Conservation (phyloP, 1,140 invertebrate genomes). For the Harpegnathos saltator region DNA sequence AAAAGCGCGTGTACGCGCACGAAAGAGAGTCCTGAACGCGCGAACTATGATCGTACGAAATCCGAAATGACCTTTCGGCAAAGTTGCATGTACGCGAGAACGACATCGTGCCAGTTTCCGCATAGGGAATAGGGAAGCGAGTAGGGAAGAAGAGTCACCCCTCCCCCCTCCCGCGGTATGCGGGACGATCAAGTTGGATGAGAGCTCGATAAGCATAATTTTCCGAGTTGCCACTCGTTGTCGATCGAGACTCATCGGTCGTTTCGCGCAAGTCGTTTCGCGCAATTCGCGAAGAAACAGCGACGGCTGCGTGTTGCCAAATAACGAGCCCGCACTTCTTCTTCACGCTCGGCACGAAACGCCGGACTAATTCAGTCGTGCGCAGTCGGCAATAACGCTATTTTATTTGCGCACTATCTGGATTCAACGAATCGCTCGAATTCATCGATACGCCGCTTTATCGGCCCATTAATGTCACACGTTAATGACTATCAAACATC, state of each 20-base stretch:
- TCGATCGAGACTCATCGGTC: not conserved
- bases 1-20: not conserved
- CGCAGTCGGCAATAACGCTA: constrained; percentile 27
- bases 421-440: constrained; percentile 22
- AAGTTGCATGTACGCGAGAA: constrained; percentile 32
- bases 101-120: constrained; percentile 43
- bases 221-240: not conserved
- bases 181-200: constrained; percentile 41
- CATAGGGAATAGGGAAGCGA: not conserved
- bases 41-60: constrained; percentile 32
- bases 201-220: constrained; percentile 42
- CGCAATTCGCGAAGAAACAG: no score
- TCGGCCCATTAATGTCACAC: constrained; percentile 24
- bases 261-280: not conserved
- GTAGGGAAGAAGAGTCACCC: not conserved
- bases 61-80: constrained; percentile 23
- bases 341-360: not conserved
- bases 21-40: constrained; percentile 22
- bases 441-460: constrained; percentile 35
- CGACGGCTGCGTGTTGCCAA: no score
- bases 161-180: no score
- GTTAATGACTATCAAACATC: constrained; percentile 13
- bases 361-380: constrained; percentile 10
- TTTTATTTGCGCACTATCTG: constrained; percentile 33
- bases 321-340: no score